These are phyloP conservation scores for Bursaphelenchus okinawaensis DNA, from an alignment of 2,888 invertebrate genomes.

Conservation along the genomic window DNA sequence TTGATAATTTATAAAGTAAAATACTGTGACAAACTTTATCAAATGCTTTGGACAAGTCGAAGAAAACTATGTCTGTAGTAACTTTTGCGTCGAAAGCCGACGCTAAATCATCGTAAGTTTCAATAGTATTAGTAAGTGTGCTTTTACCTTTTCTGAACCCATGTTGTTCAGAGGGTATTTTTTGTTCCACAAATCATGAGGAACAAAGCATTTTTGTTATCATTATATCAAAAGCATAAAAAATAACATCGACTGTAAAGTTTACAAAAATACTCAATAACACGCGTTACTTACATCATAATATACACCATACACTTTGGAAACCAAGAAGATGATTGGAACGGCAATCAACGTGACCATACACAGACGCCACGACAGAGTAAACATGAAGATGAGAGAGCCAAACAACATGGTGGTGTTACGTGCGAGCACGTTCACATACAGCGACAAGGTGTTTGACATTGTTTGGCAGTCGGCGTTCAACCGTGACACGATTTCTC, in stretches of 20 bases:
- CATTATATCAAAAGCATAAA: neutral
- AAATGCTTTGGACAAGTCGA: too few relatives aligned
- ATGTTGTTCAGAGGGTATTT: too few relatives aligned
- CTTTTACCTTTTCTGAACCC: too few relatives aligned
- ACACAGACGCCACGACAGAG: conserved; percentile 59
- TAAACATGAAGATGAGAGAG: conserved; percentile 60
- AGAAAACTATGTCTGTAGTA: too few relatives aligned
- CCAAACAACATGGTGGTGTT: conserved; percentile 59
- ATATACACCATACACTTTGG: conserved; percentile 60
- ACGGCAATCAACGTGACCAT: conserved; percentile 60
- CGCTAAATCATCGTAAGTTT: too few relatives aligned
- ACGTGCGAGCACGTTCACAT: conserved; percentile 59
- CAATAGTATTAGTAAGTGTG: too few relatives aligned
- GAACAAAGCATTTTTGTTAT: too few relatives aligned
- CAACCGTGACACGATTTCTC: conserved; percentile 60
- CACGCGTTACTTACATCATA: conserved; percentile 57
- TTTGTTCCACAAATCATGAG: too few relatives aligned
- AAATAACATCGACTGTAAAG: neutral
- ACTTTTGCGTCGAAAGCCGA: too few relatives aligned
- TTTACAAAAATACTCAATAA: neutral
- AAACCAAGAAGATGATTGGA: conserved; percentile 58
- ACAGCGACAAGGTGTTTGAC: conserved; percentile 60
- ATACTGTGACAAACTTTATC: too few relatives aligned
- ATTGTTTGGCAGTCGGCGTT: conserved; percentile 61
- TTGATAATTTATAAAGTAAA: too few relatives aligned